These are phyloP conservation scores for Drosophila pruinosa DNA, from an alignment of 1,140 invertebrate species.

Conservation along the genomic window DNA sequence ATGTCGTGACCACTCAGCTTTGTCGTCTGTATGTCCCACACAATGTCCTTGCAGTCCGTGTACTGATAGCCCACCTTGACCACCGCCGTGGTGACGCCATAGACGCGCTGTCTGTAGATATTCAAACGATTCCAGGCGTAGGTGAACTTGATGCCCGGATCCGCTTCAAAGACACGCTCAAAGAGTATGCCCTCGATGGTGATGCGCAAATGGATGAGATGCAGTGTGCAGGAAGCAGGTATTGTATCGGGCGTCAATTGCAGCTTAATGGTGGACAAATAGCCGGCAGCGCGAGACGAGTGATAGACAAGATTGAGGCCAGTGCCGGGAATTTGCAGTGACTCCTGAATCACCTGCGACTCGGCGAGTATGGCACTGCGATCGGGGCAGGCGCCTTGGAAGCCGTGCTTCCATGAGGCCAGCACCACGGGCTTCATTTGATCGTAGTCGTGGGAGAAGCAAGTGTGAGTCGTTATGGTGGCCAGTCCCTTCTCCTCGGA, in stretches of 20 bases:
- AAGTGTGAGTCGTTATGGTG: slow-evolving; percentile 88
- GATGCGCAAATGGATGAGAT: slow-evolving; percentile 94
- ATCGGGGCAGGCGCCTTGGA: slow-evolving; percentile 96
- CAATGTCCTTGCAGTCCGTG: slow-evolving; percentile 94
- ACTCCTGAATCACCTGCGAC: slow-evolving; percentile 97
- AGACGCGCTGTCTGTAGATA: slow-evolving; percentile 97
- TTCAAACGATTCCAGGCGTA: slow-evolving; percentile 98
- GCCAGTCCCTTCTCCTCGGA: slow-evolving; percentile 88
- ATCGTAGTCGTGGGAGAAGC: slow-evolving; percentile 95
- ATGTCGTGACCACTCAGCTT: slow-evolving; percentile 97
- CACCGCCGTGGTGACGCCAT: slow-evolving; percentile 94
- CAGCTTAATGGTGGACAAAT: slow-evolving; percentile 96
- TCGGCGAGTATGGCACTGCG: slow-evolving; percentile 96
- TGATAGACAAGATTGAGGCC: slow-evolving; percentile 97
- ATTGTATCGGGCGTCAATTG: slow-evolving; percentile 94
- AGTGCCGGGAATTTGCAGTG: slow-evolving; percentile 95
- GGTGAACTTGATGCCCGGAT: slow-evolving; percentile 97
- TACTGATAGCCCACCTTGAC: slow-evolving; percentile 99
- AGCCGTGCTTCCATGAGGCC: slow-evolving; percentile 98
- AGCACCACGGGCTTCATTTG: slow-evolving; percentile 96
- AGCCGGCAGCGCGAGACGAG: slow-evolving; percentile 95
- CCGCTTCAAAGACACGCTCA: slow-evolving; percentile 96
- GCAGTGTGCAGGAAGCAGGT: slow-evolving; percentile 90
- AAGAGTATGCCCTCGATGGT: slow-evolving; percentile 97
- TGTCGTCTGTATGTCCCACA: slow-evolving; percentile 97